Percentiles rank a stretch among this genome's conserved stretches.
Conservation (phyloP, 1,140 invertebrate species). For the Ganaspis sp. region DNA sequence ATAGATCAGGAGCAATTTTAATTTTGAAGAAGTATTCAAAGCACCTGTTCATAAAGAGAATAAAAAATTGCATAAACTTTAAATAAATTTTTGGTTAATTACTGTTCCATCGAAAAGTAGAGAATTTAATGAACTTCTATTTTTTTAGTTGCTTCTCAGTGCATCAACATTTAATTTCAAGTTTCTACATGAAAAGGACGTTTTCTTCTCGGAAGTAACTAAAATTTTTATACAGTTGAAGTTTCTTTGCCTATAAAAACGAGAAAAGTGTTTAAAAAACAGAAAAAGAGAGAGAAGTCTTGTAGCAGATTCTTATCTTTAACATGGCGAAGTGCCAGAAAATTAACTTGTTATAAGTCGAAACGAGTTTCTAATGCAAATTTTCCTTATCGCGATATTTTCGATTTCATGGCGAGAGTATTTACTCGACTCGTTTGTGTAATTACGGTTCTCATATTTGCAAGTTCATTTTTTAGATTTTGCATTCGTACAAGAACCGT, state of each 20-base stretch:
- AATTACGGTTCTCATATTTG: constrained; percentile 24
- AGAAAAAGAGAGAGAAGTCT: background rate
- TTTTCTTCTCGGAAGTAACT: background rate
- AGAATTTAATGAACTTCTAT: no score
- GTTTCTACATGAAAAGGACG: no score
- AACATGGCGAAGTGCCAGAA: background rate
- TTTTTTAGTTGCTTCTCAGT: no score
- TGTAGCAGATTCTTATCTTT: background rate
- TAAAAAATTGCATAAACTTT: no score
- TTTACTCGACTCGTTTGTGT: constrained; percentile 17
- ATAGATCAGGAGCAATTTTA: no score
- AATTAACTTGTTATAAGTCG: constrained; percentile 23
- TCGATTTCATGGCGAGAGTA: constrained; percentile 27
- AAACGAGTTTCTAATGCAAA: constrained; percentile 28
- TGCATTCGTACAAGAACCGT: constrained; percentile 7
- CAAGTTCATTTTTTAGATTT: constrained; percentile 7
- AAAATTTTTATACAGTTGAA: background rate
- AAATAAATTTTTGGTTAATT: no score
- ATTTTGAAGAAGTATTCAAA: no score
- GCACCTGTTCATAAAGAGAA: no score
- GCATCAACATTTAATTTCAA: no score
- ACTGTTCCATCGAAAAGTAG: no score
- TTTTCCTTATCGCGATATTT: constrained; percentile 24
- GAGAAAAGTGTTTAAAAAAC: background rate
- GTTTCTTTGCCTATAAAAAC: background rate